Evolutionary conservation across 2,888 invertebrate genomes (phyloP), one percentile per base, ranked within the genome.

Genomic region (Amphimallon solstitiale): DNA sequence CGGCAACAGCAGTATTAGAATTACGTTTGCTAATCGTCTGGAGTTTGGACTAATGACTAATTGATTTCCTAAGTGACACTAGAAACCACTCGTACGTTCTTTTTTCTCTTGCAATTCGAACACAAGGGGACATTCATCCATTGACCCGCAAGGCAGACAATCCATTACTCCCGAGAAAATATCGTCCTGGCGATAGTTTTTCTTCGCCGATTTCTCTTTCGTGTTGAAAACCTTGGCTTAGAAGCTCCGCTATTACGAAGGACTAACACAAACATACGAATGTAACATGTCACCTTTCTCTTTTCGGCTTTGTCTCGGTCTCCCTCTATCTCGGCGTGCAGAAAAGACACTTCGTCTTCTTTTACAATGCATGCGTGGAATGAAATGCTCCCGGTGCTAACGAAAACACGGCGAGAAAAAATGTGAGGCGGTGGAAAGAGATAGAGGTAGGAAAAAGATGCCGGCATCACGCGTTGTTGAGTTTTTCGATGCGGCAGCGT

Each of bases 21-120:
- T 5, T 45, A 45, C 9, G 1, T 2, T 9, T 15, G 7, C 45
- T 45, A 45, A 45, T 45, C 45, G 45, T 10, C 45, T 45, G 7
- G 45, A 45, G 19, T 45, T 45, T 45, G 17, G 45, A 45, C 45
- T 45, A 45, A 45, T 45, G 45, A 45, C 45, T 45, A 45, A 45
- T 45, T 45, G 45, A 45, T 45, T 45, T 45, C 45, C 15, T 45
- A 45, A 45, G 45, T 45, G 45, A 45, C 45, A n/a, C 19, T 19
- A 10, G 9, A 9, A 45, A 3, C 15, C 43, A 14, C 9, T 45
- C 10, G 2, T n/a, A 10, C 15, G 14, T 45, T n/a, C n/a, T n/a
- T n/a, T n/a, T 45, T 45, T n/a, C 17, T 10, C 19, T 17, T 45
- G 19, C 45, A 17, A 6, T 17, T 19, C 17, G 17, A 19, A 45